Percentiles rank a stretch among this genome's conserved stretches.
Conservation (phyloP, 2,113 vertebrate species). For the Corynorhinus townsendii region DNA sequence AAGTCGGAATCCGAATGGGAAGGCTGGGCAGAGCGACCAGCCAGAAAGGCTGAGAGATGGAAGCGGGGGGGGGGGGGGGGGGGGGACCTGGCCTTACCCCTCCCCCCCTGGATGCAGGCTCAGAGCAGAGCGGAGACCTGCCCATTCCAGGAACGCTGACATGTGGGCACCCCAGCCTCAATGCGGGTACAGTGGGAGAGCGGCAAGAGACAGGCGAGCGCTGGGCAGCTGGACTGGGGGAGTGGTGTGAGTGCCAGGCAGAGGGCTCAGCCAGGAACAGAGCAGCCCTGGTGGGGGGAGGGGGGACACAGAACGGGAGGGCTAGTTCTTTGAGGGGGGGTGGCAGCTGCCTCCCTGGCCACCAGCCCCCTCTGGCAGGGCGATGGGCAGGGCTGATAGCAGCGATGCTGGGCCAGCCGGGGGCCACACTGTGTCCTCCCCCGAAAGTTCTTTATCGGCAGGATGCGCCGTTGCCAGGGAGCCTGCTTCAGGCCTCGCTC, state of each 20-base stretch:
- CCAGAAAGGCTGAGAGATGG: background rate
- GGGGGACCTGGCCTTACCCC: background rate
- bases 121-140: background rate
- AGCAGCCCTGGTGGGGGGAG: background rate
- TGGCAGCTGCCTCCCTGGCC: background rate
- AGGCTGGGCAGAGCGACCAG: too few species aligned
- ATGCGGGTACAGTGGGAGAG: accelerated
- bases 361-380: background rate
- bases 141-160: background rate
- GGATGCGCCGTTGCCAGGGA: slow-evolving; percentile 68
- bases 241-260: accelerated
- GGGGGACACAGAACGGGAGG: background rate
- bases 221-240: background rate
- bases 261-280: background rate
- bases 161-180: background rate
- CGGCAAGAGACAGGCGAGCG: background rate
- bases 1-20: accelerated
- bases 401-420: accelerated
- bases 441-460: slow-evolving; percentile 56
- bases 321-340: background rate
- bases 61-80: too few species aligned
- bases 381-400: slow-evolving; percentile 54
- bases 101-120: background rate
- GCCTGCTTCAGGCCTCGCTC: slow-evolving; percentile 25
- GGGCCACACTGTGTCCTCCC: background rate